These are phyloP conservation scores for Heliconius eleuchia DNA, from an alignment of 1,140 invertebrate genomes.

Conservation along the genomic window DNA sequence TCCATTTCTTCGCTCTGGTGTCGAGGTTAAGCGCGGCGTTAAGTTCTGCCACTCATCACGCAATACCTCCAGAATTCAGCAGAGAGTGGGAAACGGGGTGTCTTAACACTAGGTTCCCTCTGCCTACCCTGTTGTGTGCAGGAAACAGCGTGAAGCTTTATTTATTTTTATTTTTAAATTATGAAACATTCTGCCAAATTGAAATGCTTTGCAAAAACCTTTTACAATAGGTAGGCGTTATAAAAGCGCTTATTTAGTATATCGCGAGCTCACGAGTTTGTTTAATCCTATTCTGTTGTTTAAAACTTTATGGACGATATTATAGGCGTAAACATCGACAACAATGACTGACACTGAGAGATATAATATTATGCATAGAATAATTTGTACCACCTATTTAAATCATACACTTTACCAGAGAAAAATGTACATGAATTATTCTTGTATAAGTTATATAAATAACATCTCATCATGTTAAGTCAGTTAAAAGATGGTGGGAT, in stretches of 20 bases:
- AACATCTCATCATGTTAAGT: background rate
- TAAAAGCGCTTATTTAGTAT: conserved; percentile 24
- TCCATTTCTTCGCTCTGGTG: no score
- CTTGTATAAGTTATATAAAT: background rate
- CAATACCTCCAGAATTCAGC: no score
- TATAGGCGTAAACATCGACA: conserved; percentile 1
- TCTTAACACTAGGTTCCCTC: no score
- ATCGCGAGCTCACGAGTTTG: conserved; percentile 22
- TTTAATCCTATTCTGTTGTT: conserved; percentile 23
- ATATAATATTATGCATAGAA: conserved; percentile 1
- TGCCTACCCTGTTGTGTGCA: no score
- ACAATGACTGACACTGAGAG: background rate
- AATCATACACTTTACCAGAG: background rate
- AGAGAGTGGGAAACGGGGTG: no score
- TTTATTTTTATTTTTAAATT: no score
- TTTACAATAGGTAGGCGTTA: conserved; percentile 7
- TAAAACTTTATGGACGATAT: conserved; percentile 4
- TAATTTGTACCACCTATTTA: background rate
- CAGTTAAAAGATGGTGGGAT: background rate
- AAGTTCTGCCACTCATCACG: no score
- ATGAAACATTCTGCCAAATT: background rate
- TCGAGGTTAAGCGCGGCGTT: no score
- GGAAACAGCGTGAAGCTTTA: no score
- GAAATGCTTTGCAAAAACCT: conserved; percentile 14
- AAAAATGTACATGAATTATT: background rate